Base-by-base conservation (phyloP, 1,140 invertebrate genomes). In the Leptinotarsa undecemlineata region DNA sequence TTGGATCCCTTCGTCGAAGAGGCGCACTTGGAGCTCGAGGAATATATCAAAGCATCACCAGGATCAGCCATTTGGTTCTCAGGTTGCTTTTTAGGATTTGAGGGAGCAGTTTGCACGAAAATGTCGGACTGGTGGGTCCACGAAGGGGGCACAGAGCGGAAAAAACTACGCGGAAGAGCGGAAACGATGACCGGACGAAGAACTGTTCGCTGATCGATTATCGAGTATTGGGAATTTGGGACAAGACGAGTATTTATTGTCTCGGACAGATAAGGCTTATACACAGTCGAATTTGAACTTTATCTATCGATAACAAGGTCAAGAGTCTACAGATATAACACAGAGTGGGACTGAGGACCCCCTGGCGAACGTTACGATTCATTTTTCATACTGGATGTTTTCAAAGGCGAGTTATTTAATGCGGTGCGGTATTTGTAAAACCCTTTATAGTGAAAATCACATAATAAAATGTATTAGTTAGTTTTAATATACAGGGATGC, bases 31-130 rank as follows among this genome's bases (percentile, higher is more conserved):
- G 68, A 57, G 19, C 61, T 66, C 47, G 70, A 68, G 74, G 71
- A 74, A 76, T 74, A 77, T 71, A 26, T 76, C 75, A 76, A 75
- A 75, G 68, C 72, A 75, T 78, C 79, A 66, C 80, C 80, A 72
- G 80, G 80, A 82, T 82, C 81, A 74, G 81, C 81, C 81, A 82
- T 82, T 80, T 77, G 81, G 48, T 68, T 48, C n/a, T 48, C 13
- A 62, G 62, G 62, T 70, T 57, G 19, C 61, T 20, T 62, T 63
- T 33, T 33, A 75, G 66, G 48, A 51, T 71, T 75, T 42, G 3
- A 42, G n/a, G 42, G 71, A 42, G 72, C 71, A 72, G 70, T 60
- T 72, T 69, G 33, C 33, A 42, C 33, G 33, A 63, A 15, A 63
- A 63, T 19, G 6, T 14, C 62, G 23, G 19, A 17, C 62, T 19